These are phyloP conservation scores for Sebastes vulpes DNA, from an alignment of 2,797 vertebrate species.

Conservation along the genomic window DNA sequence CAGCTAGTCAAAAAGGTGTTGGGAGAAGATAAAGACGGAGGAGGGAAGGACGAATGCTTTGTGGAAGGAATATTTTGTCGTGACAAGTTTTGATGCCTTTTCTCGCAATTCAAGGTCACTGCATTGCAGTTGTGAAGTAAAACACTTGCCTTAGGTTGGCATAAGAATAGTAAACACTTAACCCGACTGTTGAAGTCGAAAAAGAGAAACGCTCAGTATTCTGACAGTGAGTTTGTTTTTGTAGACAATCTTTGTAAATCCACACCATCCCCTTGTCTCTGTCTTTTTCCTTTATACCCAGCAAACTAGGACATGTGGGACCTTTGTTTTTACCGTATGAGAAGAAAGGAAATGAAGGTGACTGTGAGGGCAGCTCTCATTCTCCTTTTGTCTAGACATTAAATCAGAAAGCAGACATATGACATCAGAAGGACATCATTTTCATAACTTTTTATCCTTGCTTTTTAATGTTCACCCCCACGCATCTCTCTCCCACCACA, in stretches of 20 bases:
- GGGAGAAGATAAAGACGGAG: slow-evolving; percentile 24
- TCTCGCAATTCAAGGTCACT: slow-evolving; percentile 54
- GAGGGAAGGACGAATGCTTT: slow-evolving; percentile 22
- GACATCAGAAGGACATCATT: slow-evolving; percentile 54
- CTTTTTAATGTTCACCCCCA: slow-evolving; percentile 12
- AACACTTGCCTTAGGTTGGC: slow-evolving; percentile 2
- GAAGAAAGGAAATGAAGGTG: slow-evolving; percentile 57
- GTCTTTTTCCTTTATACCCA: slow-evolving; percentile 13
- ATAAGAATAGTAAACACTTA: slow-evolving; percentile 18
- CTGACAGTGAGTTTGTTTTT: slow-evolving; percentile 24
- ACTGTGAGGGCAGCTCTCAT: slow-evolving; percentile 39
- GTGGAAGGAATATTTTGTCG: slow-evolving; percentile 30
- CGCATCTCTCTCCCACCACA: background rate
- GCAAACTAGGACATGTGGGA: slow-evolving; percentile 44
- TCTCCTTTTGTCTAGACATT: slow-evolving; percentile 60
- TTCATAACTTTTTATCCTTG: slow-evolving; percentile 52
- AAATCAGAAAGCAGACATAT: slow-evolving; percentile 57
- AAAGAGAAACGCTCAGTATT: slow-evolving; percentile 19
- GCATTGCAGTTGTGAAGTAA: slow-evolving; percentile 8
- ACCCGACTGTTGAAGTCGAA: background rate
- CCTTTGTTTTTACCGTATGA: slow-evolving; percentile 37
- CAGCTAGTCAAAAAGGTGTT: slow-evolving; percentile 21
- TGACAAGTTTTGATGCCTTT: slow-evolving; percentile 27
- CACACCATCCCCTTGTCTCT: slow-evolving; percentile 5
- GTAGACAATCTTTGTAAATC: slow-evolving; percentile 26